A percentile compares a stretch with the other conserved stretches of the same genome.
Conservation (phyloP, 2,888 invertebrate species). For the Drosophila koepferae region DNA sequence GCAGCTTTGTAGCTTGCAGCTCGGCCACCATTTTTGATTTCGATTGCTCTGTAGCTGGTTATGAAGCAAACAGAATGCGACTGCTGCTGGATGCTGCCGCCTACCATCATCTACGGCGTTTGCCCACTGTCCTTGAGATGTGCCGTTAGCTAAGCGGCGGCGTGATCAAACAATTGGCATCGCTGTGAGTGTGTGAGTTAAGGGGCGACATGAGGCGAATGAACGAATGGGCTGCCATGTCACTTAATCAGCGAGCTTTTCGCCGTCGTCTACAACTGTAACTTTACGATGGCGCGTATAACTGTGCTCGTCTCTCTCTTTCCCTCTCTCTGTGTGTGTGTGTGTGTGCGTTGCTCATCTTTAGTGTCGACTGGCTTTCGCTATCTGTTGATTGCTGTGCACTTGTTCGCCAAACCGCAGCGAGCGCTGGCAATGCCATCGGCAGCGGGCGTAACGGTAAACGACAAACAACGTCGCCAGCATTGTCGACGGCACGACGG, state of each 20-base stretch:
- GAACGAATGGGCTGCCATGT: not conserved
- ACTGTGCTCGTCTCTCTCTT: not conserved
- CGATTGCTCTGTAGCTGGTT: slow-evolving; percentile 68
- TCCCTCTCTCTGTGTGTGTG: slow-evolving; percentile 14
- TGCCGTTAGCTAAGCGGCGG: slow-evolving; percentile 27
- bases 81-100: slow-evolving; percentile 54
- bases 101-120: not conserved
- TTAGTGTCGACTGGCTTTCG: slow-evolving; percentile 21
- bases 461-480: slow-evolving; percentile 44
- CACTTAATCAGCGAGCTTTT: slow-evolving; percentile 38
- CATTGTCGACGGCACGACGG: slow-evolving; percentile 63
- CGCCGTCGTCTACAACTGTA: slow-evolving; percentile 37
- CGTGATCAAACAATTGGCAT: slow-evolving; percentile 36
- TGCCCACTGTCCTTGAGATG: slow-evolving; percentile 57
- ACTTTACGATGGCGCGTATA: slow-evolving; percentile 29
- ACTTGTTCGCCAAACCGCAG: slow-evolving; percentile 84
- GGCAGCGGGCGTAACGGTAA: slow-evolving; percentile 79
- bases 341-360: slow-evolving; percentile 37
- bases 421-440: slow-evolving; percentile 68
- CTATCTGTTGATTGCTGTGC: slow-evolving; percentile 70
- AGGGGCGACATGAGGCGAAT: not conserved
- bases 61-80: slow-evolving; percentile 80
- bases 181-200: not conserved
- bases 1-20: slow-evolving; percentile 77
- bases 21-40: slow-evolving; percentile 76